Evolutionary conservation across 2,797 vertebrate species (phyloP), one percentile per base, ranked within the genome.

Genomic region (Sebastolobus altivelis): DNA sequence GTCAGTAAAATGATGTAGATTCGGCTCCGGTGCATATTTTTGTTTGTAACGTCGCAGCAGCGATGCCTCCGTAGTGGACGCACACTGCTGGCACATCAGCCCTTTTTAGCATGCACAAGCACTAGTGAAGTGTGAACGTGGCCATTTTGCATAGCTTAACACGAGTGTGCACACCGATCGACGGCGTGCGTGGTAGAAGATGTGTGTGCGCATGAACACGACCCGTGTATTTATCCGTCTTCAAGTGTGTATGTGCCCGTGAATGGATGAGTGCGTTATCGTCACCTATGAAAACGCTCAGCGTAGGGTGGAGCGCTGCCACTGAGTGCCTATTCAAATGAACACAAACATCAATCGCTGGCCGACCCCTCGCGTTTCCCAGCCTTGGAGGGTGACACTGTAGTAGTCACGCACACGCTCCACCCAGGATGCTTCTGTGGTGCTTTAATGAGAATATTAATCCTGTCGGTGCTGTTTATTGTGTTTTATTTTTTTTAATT

Each of bases 311-410:
- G 66, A 81, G 84, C 88, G 82, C 81, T 43, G 79, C 74, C 87
- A 76, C 87, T 93, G 88, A 96, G 92, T 91, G 87, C 87, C 91
- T 91, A 87, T 94, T 94, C 82, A 95, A 94, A 94, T 89, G 80
- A 94, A 91, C 90, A 92, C 90, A 92, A 94, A 93, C 91, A 94
- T 90, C 90, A 92, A 91, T 91, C 77, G 81, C 83, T 70, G 86
- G 75, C 82, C 65, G 77, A 88, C 89, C 88, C 85, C 90, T 89
- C 56, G 4, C 87, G 83, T 84, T 84, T 90, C 82, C 80, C 87
- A 89, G 84, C 93, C 87, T 91, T 87, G 81, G 82, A 87, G 87
- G 87, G 92, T 85, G 88, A 91, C 76, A 75, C 81, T 88, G 87
- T 90, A 78, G 89, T 90, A 89, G 87, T 87, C 90, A 91, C 71